phyloP scores from a whole-genome alignment of 2,113 vertebrate genomes.

The Tetrao urogallus region DNA sequence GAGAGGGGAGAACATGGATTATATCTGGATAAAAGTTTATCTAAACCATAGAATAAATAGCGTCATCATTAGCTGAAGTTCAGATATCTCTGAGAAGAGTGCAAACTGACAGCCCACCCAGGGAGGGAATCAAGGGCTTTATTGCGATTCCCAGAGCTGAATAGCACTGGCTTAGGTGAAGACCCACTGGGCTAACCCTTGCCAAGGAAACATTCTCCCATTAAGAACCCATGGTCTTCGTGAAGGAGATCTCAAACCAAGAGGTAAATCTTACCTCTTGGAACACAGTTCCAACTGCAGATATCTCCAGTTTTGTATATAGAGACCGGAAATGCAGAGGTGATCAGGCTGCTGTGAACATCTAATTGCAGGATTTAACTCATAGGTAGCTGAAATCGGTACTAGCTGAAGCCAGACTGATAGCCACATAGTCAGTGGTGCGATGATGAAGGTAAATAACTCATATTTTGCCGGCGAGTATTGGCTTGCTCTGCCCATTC shows the following conservation, averaged over 20 bases:
- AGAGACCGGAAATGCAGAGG: not conserved
- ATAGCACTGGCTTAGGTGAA: not conserved
- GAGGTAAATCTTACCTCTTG: not conserved
- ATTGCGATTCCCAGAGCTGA: not conserved
- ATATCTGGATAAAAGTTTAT: not conserved
- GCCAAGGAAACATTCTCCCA: not conserved
- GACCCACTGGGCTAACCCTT: not conserved
- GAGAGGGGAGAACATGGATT: not conserved
- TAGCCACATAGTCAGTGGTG: not conserved
- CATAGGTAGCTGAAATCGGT: not conserved
- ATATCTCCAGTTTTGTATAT: not conserved
- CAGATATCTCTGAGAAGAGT: not conserved
- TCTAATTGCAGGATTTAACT: not conserved
- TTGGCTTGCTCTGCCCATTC: not conserved
- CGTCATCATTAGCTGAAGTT: not conserved
- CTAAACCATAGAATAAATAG: not conserved
- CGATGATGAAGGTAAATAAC: not conserved
- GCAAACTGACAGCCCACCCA: not conserved
- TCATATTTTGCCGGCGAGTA: not conserved
- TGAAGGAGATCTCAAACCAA: not conserved
- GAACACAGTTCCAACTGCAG: not conserved
- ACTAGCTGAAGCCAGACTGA: not conserved
- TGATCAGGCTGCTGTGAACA: not conserved
- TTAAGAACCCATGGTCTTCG: not conserved
- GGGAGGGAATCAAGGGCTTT: not conserved